These are phyloP conservation scores for Tokudaia muenninki DNA, from an alignment of 2,797 vertebrate genomes.

Conservation along the genomic window DNA sequence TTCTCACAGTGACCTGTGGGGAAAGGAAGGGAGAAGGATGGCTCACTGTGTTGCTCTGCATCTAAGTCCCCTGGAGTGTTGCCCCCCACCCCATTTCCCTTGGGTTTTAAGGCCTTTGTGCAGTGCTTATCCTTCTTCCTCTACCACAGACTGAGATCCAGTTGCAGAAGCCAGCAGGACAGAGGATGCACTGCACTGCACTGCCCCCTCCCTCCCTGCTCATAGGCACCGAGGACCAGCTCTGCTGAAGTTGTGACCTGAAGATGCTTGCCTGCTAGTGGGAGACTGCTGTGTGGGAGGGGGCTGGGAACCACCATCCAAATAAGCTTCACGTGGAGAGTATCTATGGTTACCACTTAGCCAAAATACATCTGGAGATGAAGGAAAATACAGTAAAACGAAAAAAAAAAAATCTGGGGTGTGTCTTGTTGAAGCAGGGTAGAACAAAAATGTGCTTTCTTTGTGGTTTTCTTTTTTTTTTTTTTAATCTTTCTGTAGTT, in stretches of 20 bases:
- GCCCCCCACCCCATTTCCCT: no score
- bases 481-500: not conserved
- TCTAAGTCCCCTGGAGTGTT: not conserved
- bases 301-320: no score
- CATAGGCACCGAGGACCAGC: no score
- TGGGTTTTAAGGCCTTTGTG: not conserved
- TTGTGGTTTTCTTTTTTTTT: not conserved
- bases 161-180: not conserved
- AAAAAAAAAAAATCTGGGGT: no score
- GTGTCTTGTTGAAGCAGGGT: not conserved
- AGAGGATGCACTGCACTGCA: not conserved
- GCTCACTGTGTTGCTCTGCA: not conserved
- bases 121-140: not conserved
- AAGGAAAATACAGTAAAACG: no score
- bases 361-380: no score
- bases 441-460: not conserved
- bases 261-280: no score
- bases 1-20: not conserved
- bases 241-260: no score
- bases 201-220: no score
- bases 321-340: no score
- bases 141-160: not conserved
- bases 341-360: no score
- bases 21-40: not conserved
- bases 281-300: no score